Conservation (phyloP, 2,113 vertebrate genomes). For the Sinocyclocheilus anshuiensis region DNA sequence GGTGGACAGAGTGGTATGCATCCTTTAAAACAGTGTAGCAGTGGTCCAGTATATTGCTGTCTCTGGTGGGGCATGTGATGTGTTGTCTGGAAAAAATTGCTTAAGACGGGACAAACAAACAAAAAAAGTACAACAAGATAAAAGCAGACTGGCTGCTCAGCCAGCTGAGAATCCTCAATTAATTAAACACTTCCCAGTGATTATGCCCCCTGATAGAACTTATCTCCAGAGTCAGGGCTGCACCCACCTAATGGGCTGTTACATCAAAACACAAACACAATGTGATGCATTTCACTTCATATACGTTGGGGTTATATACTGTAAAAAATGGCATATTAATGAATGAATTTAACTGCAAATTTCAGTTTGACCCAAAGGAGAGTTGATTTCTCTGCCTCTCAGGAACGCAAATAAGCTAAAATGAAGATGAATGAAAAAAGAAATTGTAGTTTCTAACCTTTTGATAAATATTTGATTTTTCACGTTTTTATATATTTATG, state of each 20-base stretch:
- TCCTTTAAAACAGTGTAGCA: no score
- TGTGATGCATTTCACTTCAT: neutral
- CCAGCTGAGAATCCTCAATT: slow-evolving; percentile 39
- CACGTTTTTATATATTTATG: no score
- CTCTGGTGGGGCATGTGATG: no score
- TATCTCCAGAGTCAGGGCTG: slow-evolving; percentile 40
- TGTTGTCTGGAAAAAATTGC: no score
- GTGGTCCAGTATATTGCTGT: no score
- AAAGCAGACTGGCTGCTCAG: slow-evolving; percentile 38
- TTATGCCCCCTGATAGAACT: slow-evolving; percentile 44
- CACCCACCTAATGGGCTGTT: slow-evolving; percentile 15
- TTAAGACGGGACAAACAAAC: no score
- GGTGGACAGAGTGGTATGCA: no score
- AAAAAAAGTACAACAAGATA: no score
- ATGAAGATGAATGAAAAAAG: neutral
- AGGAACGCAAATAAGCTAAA: neutral
- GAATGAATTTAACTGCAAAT: neutral
- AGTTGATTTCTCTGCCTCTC: neutral
- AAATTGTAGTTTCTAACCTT: no score
- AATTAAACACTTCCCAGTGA: slow-evolving; percentile 50
- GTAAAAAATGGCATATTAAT: neutral
- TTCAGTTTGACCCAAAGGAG: neutral
- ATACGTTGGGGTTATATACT: neutral
- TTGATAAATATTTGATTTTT: no score
- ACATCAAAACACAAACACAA: slow-evolving; percentile 4